Evolutionary conservation across 2,888 invertebrate species (phyloP).

Genomic region (Oxyteleia sp.): DNA sequence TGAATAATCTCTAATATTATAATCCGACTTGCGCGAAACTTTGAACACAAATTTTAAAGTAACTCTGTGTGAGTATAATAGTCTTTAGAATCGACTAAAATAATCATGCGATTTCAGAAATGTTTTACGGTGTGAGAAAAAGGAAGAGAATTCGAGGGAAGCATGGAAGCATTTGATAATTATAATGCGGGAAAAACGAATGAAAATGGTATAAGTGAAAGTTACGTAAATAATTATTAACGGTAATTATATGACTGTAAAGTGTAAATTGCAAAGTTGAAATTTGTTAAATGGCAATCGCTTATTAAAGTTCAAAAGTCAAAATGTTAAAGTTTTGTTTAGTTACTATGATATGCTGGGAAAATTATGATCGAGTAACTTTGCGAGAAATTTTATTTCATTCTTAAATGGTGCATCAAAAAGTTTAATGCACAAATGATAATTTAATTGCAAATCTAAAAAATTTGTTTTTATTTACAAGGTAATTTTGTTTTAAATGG

Average conservation of each 20-base stretch:
- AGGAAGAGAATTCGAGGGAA: constrained; percentile 10
- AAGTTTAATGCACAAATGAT: not conserved
- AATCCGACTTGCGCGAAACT: constrained; percentile 50
- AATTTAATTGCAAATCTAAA: no score
- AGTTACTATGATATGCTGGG: constrained; percentile 21
- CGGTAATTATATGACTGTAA: constrained; percentile 24
- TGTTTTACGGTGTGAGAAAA: constrained; percentile 35
- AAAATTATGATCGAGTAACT: constrained; percentile 7
- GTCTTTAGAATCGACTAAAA: constrained; percentile 50
- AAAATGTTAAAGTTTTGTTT: constrained; percentile 19
- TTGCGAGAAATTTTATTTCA: not conserved
- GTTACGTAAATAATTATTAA: constrained; percentile 56
- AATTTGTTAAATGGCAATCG: constrained; percentile 51
- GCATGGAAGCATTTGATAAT: constrained; percentile 32
- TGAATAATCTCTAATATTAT: constrained; percentile 52
- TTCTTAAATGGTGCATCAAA: not conserved
- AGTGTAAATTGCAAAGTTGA: constrained; percentile 35
- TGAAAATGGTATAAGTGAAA: constrained; percentile 36
- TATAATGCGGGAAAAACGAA: constrained; percentile 36
- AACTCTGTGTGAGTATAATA: constrained; percentile 41
- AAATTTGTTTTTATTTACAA: no score
- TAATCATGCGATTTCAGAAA: constrained; percentile 51
- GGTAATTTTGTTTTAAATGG: no score
- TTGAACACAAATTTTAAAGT: constrained; percentile 40
- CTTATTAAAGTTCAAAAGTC: constrained; percentile 51